phyloP scores from a whole-genome alignment of 1,140 invertebrate species.

The Danaus plexippus region DNA sequence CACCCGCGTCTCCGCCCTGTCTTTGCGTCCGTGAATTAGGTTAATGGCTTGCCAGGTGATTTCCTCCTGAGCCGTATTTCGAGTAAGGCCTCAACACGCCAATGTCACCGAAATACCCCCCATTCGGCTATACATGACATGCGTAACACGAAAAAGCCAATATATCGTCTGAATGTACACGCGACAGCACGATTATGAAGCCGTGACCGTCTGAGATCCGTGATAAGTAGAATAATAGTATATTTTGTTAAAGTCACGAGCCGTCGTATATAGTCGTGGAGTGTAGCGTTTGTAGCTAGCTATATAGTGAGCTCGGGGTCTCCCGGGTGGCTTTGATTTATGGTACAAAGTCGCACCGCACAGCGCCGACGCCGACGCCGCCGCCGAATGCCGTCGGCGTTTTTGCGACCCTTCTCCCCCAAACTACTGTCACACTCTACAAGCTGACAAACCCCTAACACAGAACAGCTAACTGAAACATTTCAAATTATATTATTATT shows the following conservation, averaged over 20 bases:
- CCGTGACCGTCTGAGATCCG: conserved; percentile 18
- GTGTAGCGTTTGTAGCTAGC: conserved; percentile 26
- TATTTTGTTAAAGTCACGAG: conserved; percentile 29
- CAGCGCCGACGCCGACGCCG: conserved; percentile 36
- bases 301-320: conserved; percentile 36
- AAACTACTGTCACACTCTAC: conserved; percentile 33
- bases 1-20: conserved; percentile 64
- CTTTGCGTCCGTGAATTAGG: conserved; percentile 68
- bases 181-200: conserved; percentile 25
- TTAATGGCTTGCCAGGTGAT: conserved; percentile 71
- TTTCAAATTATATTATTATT: conserved; percentile 2
- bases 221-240: conserved; percentile 22
- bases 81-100: conserved; percentile 55
- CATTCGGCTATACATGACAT: conserved; percentile 35
- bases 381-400: conserved; percentile 43
- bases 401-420: conserved; percentile 48
- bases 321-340: conserved; percentile 64
- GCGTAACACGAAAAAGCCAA: conserved; percentile 28
- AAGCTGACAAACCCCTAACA: conserved; percentile 43
- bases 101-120: conserved; percentile 49
- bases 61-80: conserved; percentile 65
- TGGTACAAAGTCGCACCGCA: conserved; percentile 51
- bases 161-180: conserved; percentile 25
- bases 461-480: conserved; percentile 22
- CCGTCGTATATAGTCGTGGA: conserved; percentile 28